phyloP scores from a whole-genome alignment of 2,113 vertebrate species.

The Oreotrochilus melanogaster region DNA sequence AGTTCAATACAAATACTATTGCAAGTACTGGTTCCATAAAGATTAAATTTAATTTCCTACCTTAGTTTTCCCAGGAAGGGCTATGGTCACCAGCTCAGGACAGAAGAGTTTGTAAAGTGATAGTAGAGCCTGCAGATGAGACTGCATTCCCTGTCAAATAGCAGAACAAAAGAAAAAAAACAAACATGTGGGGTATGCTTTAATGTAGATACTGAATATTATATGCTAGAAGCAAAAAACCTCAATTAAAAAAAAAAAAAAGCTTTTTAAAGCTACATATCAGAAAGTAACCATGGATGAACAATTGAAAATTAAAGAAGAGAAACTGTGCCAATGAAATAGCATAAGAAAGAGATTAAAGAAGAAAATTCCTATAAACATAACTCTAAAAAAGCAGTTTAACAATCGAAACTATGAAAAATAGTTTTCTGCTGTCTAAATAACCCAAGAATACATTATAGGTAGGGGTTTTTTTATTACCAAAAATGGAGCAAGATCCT shows the following conservation, averaged over 20 bases:
- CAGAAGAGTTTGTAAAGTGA: slow-evolving; percentile 89
- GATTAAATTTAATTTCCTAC: slow-evolving; percentile 70
- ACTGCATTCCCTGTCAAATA: slow-evolving; percentile 83
- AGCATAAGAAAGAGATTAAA: background rate
- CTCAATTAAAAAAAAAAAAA: background rate
- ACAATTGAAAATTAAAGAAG: background rate
- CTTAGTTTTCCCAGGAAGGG: slow-evolving; percentile 82
- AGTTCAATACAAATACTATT: background rate
- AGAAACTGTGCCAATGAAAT: background rate
- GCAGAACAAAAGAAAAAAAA: background rate
- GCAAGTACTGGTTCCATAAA: background rate
- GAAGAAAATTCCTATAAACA: background rate
- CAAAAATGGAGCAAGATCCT: background rate
- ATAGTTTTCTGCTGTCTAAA: background rate
- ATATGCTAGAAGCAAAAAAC: background rate
- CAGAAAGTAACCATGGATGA: background rate
- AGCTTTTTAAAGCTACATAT: background rate
- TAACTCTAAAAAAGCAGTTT: background rate
- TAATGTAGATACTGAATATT: background rate
- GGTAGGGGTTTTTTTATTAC: background rate
- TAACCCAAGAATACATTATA: background rate
- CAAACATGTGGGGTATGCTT: background rate
- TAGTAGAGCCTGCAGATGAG: slow-evolving; percentile 87
- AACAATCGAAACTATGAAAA: background rate
- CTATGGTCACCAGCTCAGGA: slow-evolving; percentile 86